phyloP scores from a whole-genome alignment of 2,888 invertebrate species.

The Dichetophora obliterata region DNA sequence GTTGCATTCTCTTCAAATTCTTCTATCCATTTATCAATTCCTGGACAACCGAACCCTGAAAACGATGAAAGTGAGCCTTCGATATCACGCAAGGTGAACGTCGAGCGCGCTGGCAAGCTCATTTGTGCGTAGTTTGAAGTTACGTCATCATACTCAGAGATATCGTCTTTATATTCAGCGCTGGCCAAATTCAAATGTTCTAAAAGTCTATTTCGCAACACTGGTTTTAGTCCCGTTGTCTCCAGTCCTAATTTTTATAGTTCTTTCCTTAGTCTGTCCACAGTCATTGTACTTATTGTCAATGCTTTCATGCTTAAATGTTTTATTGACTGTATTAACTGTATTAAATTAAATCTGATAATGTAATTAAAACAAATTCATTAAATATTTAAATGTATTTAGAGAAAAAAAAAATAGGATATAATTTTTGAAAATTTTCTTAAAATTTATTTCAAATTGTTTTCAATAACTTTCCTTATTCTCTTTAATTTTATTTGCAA shows the following conservation, averaged over 20 bases:
- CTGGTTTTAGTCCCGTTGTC: constrained; percentile 21
- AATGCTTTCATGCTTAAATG: neutral
- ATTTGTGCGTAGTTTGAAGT: neutral
- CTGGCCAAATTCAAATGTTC: constrained; percentile 17
- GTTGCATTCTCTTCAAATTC: constrained; percentile 34
- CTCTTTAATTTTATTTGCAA: no score
- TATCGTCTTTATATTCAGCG: neutral
- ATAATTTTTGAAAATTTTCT: no score
- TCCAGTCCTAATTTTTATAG: constrained; percentile 13
- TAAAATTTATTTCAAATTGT: no score
- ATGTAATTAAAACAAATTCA: no score
- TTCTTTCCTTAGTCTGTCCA: neutral
- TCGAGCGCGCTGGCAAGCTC: neutral
- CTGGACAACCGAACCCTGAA: constrained; percentile 16
- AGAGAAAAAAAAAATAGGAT: no score
- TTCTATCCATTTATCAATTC: constrained; percentile 30
- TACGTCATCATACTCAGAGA: constrained; percentile 6
- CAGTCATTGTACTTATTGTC: neutral
- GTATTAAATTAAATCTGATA: no score
- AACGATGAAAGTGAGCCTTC: constrained; percentile 32
- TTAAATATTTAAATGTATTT: no score
- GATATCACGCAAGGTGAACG: constrained; percentile 37
- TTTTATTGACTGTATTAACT: no score
- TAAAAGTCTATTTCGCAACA: constrained; percentile 28
- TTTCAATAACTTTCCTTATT: no score